Evolutionary conservation across 92 coral and sea anemone genomes (phyloP).

Genomic region (Muricea muricata): DNA sequence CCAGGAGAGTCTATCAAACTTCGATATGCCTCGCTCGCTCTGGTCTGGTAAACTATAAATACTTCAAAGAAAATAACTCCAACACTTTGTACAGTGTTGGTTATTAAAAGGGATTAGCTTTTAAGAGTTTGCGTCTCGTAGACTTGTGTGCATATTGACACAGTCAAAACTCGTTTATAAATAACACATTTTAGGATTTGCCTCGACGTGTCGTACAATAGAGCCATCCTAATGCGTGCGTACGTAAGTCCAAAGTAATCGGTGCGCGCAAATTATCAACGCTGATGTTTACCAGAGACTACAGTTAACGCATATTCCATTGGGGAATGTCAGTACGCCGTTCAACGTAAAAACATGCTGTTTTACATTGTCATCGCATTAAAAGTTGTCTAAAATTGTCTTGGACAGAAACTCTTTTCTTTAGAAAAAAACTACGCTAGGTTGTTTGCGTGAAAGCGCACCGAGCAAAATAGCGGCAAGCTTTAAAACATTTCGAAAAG

Average conservation of each 20-base stretch:
- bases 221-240: background rate
- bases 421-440: no score
- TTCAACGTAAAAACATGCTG: background rate
- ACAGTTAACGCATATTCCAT: no score
- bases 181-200: background rate
- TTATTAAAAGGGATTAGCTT: background rate
- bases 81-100: background rate
- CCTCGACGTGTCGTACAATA: background rate
- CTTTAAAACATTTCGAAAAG: background rate
- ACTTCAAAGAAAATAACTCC: no score
- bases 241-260: no score
- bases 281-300: no score
- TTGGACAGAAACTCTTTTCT: background rate
- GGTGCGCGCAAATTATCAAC: no score
- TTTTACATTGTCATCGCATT: background rate
- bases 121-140: background rate
- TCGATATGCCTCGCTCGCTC: background rate
- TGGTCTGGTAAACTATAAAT: no score
- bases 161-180: background rate
- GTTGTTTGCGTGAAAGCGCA: no score
- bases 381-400: background rate
- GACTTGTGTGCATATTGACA: slow-evolving; percentile 14
- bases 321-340: no score
- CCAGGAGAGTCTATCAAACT: background rate
- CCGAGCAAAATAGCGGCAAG: background rate